phyloP scores from a whole-genome alignment of 2,888 invertebrate genomes.

The Gisinianus flammeolus region DNA sequence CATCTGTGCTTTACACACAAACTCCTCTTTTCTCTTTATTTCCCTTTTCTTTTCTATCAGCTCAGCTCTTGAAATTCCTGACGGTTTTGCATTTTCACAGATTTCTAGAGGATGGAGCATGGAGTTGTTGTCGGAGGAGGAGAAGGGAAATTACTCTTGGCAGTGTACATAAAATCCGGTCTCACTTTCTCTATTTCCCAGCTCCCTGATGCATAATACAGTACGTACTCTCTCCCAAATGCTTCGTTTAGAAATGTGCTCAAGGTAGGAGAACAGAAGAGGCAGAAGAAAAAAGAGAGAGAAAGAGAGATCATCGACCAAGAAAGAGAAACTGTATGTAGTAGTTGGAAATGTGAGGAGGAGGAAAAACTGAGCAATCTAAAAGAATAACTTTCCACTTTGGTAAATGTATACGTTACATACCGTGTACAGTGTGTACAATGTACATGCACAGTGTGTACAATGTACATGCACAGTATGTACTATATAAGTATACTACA shows the following conservation, averaged over 20 bases:
- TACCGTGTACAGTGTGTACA: no score
- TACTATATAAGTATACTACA: no score
- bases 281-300: background rate
- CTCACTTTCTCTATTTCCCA: background rate
- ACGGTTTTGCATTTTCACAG: no score
- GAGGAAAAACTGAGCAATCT: background rate
- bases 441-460: no score
- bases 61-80: no score
- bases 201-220: background rate
- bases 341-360: background rate
- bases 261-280: no score
- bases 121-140: background rate
- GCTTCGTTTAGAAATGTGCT: no score
- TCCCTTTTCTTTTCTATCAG: background rate
- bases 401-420: no score
- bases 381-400: background rate
- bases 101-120: background rate
- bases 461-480: no score
- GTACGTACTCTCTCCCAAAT: no score
- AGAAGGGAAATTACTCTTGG: background rate
- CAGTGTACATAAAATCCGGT: background rate
- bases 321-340: background rate
- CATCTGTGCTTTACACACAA: background rate
- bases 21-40: background rate
- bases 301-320: background rate